Evolutionary conservation across 2,888 invertebrate species (phyloP), one percentile per base, ranked within the genome.

Genomic region (Leucania comma): DNA sequence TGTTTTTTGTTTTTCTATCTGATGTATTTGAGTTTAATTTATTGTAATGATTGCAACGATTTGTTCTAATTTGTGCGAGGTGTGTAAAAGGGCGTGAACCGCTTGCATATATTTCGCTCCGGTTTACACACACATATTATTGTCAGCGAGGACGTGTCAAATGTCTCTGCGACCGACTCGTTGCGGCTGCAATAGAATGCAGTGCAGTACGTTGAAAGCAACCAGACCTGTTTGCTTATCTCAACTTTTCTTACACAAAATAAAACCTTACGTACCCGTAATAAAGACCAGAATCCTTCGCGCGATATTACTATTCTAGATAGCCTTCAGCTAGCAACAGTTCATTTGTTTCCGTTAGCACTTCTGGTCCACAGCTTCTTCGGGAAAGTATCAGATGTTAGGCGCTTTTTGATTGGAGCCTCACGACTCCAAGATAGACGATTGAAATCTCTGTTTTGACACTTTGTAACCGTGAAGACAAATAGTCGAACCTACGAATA

Each of bases 281-380:
- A 79, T 85, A 92, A 79, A 84, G 87, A 54, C 75, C 71, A 77
- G 26, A 87, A 82, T 89, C 68, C 81, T 70, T 79, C 78, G 82
- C 57, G 26, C 38, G 32, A 65, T 69, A 68, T 62, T 35, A 72
- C 67, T 87, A 84, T 87, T 81, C 89, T 86, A 92, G 91, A 92
- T 90, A 93, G 90, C 88, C 90, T 92, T 91, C 91, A 92, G 90
- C 90, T 88, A 89, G 92, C 88, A 91, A 92, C 92, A 93, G 93
- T 93, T 94, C 92, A 94, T 94, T 94, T 94, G 92, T 94, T 94
- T 94, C 93, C 93, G 93, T 94, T 94, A 93, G 89, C 92, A 93
- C 92, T 93, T 92, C 92, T 91, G 89, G 89, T 89, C 89, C 87
- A 88, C 85, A 87, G 88, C 88, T 89, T 92, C 92, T 93, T 91